These are phyloP conservation scores for Euphonia xanthogaster DNA, from an alignment of 2,797 vertebrate genomes.

Conservation along the genomic window DNA sequence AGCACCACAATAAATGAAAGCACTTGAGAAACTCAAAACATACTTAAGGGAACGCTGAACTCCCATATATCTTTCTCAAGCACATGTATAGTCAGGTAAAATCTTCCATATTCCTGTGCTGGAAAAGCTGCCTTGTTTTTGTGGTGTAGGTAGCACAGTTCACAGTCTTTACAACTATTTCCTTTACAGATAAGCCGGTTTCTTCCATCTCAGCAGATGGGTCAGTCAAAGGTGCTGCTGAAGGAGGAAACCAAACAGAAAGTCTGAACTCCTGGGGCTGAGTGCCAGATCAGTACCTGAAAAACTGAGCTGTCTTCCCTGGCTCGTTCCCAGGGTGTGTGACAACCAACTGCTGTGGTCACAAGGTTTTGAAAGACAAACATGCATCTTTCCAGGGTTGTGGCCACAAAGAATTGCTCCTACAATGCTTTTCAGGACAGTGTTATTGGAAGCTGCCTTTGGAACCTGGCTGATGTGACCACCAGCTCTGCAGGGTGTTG, in stretches of 20 bases:
- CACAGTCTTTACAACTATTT: not conserved
- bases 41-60: not conserved
- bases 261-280: not conserved
- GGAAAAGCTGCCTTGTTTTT: not conserved
- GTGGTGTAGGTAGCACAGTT: not conserved
- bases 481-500: not conserved
- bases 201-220: not conserved
- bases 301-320: not conserved
- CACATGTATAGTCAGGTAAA: not conserved
- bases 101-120: not conserved
- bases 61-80: not conserved
- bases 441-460: not conserved
- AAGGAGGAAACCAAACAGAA: not conserved
- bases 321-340: not conserved
- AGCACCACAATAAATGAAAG: not conserved
- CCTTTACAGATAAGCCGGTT: not conserved
- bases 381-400: not conserved
- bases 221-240: not conserved
- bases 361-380: not conserved
- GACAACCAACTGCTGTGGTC: not conserved
- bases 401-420: not conserved
- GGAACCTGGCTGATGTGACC: not conserved
- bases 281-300: not conserved
- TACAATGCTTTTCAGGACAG: not conserved
- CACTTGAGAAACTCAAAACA: not conserved